phyloP scores from a whole-genome alignment of 2,797 vertebrate genomes.

The Valencia hispanica region DNA sequence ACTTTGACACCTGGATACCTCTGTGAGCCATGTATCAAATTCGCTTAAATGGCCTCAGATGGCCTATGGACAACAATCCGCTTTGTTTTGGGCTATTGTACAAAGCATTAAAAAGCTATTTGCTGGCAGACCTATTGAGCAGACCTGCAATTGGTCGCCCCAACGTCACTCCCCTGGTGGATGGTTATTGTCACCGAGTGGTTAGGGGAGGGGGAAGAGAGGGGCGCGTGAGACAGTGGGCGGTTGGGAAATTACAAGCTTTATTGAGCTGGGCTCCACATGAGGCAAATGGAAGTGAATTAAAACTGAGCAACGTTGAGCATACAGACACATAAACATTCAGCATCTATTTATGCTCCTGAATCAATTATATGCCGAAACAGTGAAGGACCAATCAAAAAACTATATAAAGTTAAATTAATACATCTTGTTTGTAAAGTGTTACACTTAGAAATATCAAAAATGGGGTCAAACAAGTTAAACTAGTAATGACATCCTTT shows the following conservation, averaged over 20 bases:
- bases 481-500: background rate
- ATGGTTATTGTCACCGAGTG: conserved; percentile 78
- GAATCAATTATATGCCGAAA: conserved; percentile 1
- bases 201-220: conserved; percentile 39
- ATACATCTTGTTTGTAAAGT: background rate
- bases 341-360: conserved; percentile 10
- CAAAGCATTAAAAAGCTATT: conserved; percentile 87
- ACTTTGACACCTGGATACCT: conserved; percentile 80
- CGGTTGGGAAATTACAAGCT: conserved; percentile 63
- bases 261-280: conserved; percentile 68
- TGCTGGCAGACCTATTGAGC: conserved; percentile 79
- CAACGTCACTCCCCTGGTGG: conserved; percentile 72
- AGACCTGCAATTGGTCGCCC: conserved; percentile 58
- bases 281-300: conserved; percentile 57
- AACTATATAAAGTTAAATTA: background rate
- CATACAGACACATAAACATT: conserved; percentile 22
- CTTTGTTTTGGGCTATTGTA: conserved; percentile 86
- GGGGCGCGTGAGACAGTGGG: conserved; percentile 53
- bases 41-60: conserved; percentile 88
- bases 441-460: background rate
- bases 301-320: conserved; percentile 41
- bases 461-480: background rate
- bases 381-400: background rate
- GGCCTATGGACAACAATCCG: conserved; percentile 88
- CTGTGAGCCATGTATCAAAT: conserved; percentile 87